phyloP scores from a whole-genome alignment of 2,888 invertebrate species.

The Leucophenga montana region DNA sequence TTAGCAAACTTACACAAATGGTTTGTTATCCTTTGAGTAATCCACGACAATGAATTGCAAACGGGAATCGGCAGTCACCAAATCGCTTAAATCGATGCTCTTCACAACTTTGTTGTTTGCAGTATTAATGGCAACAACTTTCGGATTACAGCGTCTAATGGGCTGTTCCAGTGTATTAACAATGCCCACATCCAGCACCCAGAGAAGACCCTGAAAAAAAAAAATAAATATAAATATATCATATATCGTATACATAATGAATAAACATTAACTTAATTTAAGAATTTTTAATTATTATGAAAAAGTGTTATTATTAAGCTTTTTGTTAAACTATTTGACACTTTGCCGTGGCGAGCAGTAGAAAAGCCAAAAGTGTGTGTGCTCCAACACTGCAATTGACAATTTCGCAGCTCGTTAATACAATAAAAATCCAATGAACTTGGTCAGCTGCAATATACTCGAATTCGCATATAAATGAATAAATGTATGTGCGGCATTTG shows the following conservation, averaged over 20 bases:
- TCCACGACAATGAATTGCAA: conserved; percentile 78
- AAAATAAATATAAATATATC: not conserved
- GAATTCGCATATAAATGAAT: no score
- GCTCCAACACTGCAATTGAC: conserved; percentile 31
- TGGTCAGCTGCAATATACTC: no score
- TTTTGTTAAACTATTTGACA: no score
- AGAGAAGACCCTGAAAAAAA: conserved; percentile 74
- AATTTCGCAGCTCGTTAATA: conserved; percentile 26
- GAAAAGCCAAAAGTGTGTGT: no score
- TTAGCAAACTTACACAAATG: conserved; percentile 70
- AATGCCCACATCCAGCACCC: conserved; percentile 78
- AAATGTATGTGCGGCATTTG: no score
- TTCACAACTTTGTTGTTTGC: conserved; percentile 77
- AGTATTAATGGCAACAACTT: conserved; percentile 77
- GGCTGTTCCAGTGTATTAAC: conserved; percentile 77
- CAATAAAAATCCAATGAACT: no score
- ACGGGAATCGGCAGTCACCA: conserved; percentile 75
- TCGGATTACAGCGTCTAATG: conserved; percentile 76
- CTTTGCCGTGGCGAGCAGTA: no score
- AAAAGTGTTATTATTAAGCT: no score
- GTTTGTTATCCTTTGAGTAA: conserved; percentile 74
- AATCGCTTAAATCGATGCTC: conserved; percentile 75
- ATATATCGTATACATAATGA: no score
- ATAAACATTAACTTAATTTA: no score
- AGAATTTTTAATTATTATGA: no score